phyloP scores from a whole-genome alignment of 2,888 invertebrate species.

The Rhingia campestris region DNA sequence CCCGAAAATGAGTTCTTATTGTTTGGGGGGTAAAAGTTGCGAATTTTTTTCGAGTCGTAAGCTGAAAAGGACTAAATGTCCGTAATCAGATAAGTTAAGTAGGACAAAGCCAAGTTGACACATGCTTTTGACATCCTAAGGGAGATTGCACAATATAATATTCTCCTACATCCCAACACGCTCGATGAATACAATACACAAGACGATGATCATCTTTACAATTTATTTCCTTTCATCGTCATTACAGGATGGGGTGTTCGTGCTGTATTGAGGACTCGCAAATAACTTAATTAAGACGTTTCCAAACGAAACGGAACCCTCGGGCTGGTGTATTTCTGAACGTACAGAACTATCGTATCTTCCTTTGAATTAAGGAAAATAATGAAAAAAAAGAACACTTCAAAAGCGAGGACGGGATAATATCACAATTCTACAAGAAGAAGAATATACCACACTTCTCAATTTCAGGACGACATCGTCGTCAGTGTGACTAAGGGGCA shows the following conservation, averaged over 20 bases:
- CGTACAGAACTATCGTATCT: background rate
- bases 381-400: background rate
- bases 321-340: background rate
- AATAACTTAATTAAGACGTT: slow-evolving; percentile 62
- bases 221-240: slow-evolving; percentile 45
- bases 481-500: background rate
- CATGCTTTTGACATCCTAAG: slow-evolving; percentile 15
- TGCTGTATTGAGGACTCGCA: slow-evolving; percentile 62
- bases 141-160: slow-evolving; percentile 26
- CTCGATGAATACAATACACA: slow-evolving; percentile 14
- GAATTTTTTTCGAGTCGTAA: slow-evolving; percentile 40
- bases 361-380: slow-evolving; percentile 3
- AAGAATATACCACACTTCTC: background rate
- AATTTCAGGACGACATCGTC: background rate
- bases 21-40: slow-evolving; percentile 19
- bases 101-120: slow-evolving; percentile 61
- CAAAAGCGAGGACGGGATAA: too few species aligned
- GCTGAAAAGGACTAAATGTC: slow-evolving; percentile 54
- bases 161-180: background rate
- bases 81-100: slow-evolving; percentile 65
- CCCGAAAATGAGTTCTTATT: slow-evolving; percentile 25
- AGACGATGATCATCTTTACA: slow-evolving; percentile 32
- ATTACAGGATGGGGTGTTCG: slow-evolving; percentile 58
- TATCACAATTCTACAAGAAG: background rate
- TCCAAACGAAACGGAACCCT: slow-evolving; percentile 10